phyloP scores from a whole-genome alignment of 2,888 invertebrate genomes.

The Eupithecia pulchellata region DNA sequence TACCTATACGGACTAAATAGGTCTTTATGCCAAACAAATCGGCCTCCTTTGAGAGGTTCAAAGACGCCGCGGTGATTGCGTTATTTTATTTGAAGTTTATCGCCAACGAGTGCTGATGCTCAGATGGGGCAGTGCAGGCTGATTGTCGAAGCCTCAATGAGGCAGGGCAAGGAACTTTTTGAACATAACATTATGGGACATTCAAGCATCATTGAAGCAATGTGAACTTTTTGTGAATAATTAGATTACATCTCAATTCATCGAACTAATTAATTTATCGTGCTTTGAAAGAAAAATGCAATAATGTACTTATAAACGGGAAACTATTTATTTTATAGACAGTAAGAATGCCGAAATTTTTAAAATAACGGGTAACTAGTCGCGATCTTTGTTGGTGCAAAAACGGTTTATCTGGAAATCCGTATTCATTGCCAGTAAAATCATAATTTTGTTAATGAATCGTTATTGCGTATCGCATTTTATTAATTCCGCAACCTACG shows the following conservation, averaged over 20 bases:
- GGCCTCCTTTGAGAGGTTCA: constrained; percentile 78
- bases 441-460: constrained; percentile 27
- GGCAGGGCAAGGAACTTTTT: constrained; percentile 11
- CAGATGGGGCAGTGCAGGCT: constrained; percentile 50
- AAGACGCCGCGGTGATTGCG: constrained; percentile 70
- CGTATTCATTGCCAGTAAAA: constrained; percentile 21
- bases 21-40: constrained; percentile 84
- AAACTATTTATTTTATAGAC: too few relatives aligned
- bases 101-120: constrained; percentile 55
- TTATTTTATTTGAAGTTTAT: constrained; percentile 75
- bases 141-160: constrained; percentile 3
- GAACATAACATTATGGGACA: background rate
- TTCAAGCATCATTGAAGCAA: background rate
- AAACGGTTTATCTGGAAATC: constrained; percentile 1
- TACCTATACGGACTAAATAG: constrained; percentile 70
- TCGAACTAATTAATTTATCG: too few relatives aligned
- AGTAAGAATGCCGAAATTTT: too few relatives aligned
- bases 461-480: constrained; percentile 25
- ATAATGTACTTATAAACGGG: too few relatives aligned
- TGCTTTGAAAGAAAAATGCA: too few relatives aligned
- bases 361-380: too few relatives aligned
- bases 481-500: constrained; percentile 26
- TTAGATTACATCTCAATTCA: too few relatives aligned
- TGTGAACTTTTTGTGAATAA: background rate
- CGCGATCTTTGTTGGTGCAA: background rate